phyloP scores from a whole-genome alignment of 2,888 invertebrate genomes.

The Argyra leucocephala region DNA sequence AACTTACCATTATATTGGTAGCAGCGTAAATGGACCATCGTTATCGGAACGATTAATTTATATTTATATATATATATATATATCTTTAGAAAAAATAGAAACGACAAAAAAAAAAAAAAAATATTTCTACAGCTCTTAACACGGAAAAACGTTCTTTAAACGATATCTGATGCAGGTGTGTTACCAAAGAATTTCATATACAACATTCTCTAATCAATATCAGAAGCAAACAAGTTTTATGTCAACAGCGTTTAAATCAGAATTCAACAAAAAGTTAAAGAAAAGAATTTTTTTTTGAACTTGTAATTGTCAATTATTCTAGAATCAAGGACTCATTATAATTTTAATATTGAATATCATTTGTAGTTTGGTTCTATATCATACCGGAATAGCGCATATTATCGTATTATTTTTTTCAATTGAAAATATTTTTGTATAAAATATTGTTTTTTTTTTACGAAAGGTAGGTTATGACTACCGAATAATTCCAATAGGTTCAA shows the following conservation, averaged over 20 bases:
- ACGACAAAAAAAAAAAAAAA: background rate
- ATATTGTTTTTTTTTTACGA: too few relatives aligned
- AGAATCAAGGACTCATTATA: too few relatives aligned
- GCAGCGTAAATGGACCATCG: constrained; percentile 3
- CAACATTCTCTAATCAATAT: background rate
- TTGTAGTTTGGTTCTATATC: too few relatives aligned
- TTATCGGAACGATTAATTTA: constrained; percentile 6
- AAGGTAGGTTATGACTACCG: too few relatives aligned
- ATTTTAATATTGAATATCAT: too few relatives aligned
- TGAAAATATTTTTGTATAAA: too few relatives aligned
- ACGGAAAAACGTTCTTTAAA: background rate
- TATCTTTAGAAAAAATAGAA: background rate
- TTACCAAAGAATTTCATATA: background rate
- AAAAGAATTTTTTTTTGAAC: too few relatives aligned
- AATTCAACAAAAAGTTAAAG: background rate
- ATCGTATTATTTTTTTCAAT: too few relatives aligned
- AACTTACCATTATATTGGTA: background rate
- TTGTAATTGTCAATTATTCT: too few relatives aligned
- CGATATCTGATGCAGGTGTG: background rate
- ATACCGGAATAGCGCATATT: too few relatives aligned
- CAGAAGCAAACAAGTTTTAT: background rate
- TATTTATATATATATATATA: background rate
- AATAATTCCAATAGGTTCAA: too few relatives aligned
- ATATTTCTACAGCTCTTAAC: background rate
- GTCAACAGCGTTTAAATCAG: background rate